Conservation (phyloP, 2,888 invertebrate species). For the Harpagoxenus sublaevis region DNA sequence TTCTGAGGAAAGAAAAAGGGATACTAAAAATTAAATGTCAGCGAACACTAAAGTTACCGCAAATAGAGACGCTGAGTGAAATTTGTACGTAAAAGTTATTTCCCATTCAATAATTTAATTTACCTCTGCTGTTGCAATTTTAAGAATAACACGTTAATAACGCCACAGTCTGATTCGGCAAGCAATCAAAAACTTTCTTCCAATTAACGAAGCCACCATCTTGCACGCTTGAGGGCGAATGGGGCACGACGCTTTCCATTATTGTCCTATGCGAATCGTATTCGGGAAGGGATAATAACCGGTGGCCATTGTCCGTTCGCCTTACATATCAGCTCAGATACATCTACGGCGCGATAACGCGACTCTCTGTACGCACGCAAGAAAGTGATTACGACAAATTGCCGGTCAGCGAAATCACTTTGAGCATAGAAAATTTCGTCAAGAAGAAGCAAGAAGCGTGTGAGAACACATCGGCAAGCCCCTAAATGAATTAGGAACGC, state of each 20-base stretch:
- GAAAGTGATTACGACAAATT: constrained; percentile 62
- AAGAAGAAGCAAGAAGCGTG: constrained; percentile 29
- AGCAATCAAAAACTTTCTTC: constrained; percentile 56
- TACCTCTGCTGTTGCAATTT: neutral
- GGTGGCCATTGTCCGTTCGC: constrained; percentile 61
- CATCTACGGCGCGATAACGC: constrained; percentile 36
- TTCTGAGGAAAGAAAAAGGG: neutral
- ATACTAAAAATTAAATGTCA: neutral
- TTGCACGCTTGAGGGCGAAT: constrained; percentile 55
- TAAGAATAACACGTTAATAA: neutral
- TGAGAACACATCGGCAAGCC: constrained; percentile 22
- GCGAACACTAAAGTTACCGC: neutral
- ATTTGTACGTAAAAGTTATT: neutral
- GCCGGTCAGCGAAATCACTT: constrained; percentile 49
- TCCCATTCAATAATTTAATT: neutral
- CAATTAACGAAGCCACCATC: constrained; percentile 56
- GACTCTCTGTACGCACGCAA: constrained; percentile 8
- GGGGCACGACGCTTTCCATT: constrained; percentile 68
- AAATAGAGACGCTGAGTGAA: neutral
- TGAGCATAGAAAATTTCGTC: constrained; percentile 39
- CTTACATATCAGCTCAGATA: constrained; percentile 27
- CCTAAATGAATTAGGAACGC: constrained; percentile 52
- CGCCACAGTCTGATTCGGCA: constrained; percentile 9
- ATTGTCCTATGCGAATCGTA: constrained; percentile 62
- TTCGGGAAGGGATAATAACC: constrained; percentile 64